Evolutionary conservation across 1,140 invertebrate species (phyloP).

Genomic region (Chionoecetes opilio): DNA sequence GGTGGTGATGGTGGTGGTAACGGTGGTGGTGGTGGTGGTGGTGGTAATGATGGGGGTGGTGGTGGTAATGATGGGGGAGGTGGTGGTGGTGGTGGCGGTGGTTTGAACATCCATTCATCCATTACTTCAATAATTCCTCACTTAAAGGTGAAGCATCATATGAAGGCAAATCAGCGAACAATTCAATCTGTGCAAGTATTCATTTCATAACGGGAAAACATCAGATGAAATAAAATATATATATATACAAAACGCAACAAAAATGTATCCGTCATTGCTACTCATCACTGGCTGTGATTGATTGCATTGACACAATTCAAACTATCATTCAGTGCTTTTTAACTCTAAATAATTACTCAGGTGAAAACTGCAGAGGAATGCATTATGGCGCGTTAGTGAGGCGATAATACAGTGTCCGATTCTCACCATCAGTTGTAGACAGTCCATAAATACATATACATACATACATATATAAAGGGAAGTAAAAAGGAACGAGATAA

Average conservation of each 20-base stretch:
- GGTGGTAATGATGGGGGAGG: too few species aligned
- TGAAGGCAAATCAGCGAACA: not conserved
- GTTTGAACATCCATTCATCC: not conserved
- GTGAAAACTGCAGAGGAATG: not conserved
- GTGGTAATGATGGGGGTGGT: too few species aligned
- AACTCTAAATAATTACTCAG: not conserved
- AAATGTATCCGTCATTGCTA: not conserved
- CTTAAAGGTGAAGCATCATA: not conserved
- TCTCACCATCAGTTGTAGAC: too few species aligned
- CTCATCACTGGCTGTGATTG: not conserved
- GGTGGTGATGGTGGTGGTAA: not conserved
- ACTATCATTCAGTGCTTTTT: constrained; percentile 5
- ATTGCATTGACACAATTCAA: constrained; percentile 1
- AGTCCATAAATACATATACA: too few species aligned
- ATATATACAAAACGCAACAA: not conserved
- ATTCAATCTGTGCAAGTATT: not conserved
- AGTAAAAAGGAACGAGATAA: too few species aligned
- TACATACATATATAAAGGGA: too few species aligned
- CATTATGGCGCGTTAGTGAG: not conserved
- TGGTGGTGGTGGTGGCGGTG: too few species aligned
- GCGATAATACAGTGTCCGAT: not conserved
- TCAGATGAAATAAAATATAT: not conserved
- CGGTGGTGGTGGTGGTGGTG: too few species aligned
- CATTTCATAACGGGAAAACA: not conserved
- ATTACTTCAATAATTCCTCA: not conserved